Base-by-base conservation (phyloP, 2,797 vertebrate species). In the Hippopotamyrus pictus region DNA sequence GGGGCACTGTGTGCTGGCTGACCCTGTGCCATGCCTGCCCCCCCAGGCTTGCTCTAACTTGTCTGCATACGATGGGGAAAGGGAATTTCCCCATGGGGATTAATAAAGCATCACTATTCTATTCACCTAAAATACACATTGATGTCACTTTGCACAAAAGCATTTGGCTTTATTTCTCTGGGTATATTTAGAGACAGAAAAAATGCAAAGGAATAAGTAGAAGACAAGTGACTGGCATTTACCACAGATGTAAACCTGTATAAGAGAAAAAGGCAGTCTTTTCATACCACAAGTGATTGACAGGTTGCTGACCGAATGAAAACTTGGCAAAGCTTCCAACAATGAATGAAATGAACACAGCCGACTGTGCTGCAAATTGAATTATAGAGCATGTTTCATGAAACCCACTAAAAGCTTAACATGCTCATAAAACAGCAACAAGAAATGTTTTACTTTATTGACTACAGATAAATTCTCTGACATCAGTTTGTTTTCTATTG, bases 391-490 rank as follows among this genome's bases (percentile, higher is more conserved):
- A 44, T 44, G 73, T 79, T 82, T 82, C 19, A 82, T 82, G 2
- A 9, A 44, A 82, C 37, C 37, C 33, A 82, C 17, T 41, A 82
- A 82, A 82, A 82, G 76, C 41, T 37, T 73, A 82, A 82, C 76
- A 82, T 82, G 76, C 41, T 82, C 19, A 46, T 82, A 41, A 82
- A 82, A 44, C 17, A n/a, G 17, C 76, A 82, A 44, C 41, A 82
- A n/a, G 76, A n/a, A 82, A 82, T 82, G 37, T 44, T 82, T 82
- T 82, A 82, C 76, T 44, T 41, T 82, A 82, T 41, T 82, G 76
- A 46, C 37, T 44, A 46, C 76, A 82, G 37, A 82, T 41, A 82
- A n/a, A 82, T 82, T 22, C 37, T 82, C 76, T 82, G 76, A 82
- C 76, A 85, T 51, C 22, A 29, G 50, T 51, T 85, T 85, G 41